Evolutionary conservation across 1,140 invertebrate species (phyloP), one percentile per base, ranked within the genome.

Genomic region (Eriosoma lanigerum): DNA sequence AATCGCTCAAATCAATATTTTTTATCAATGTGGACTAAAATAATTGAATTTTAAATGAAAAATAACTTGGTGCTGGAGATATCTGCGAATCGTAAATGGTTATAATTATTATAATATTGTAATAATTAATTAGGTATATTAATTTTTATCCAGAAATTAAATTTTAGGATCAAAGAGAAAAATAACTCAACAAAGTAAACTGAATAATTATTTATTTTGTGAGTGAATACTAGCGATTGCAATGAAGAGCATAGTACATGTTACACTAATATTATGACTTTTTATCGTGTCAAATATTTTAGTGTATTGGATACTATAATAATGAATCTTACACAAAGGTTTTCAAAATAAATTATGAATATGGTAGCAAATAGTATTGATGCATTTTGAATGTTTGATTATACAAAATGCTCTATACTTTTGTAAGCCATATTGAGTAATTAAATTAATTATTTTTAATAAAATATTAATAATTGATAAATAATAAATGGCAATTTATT

Each of bases 21-120:
- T 56, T 58, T 58, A 58, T 12, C 54, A 58, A 58, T 58, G n/a
- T 58, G 54, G 54, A 58, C 12, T 58, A 0, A 58, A 58, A 58
- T 26, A 58, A 24, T 21, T 58, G 12, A 58, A 58, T 58, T 15
- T 58, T 58, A 0, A 24, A 24, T n/a, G n/a, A 13, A 58, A 58
- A 58, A 58, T n/a, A 0, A 58, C 24, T n/a, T 56, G 13, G 8
- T 58, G 21, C n/a, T 24, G 54, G 54, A 58, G n/a, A 58, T 58
- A 13, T 24, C 54, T n/a, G 24, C 13, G 21, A 58, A 26, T 26
- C 21, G 21, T 58, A 58, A n/a, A n/a, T n/a, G n/a, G n/a, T n/a
- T n/a, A n/a, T n/a, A n/a, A n/a, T n/a, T n/a, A 8, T 38, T 38
- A 38, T 38, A 38, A 38, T 38, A 26, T 24, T 58, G n/a, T 58